phyloP scores from a whole-genome alignment of 2,113 vertebrate species.

The Nycticebus coucang region DNA sequence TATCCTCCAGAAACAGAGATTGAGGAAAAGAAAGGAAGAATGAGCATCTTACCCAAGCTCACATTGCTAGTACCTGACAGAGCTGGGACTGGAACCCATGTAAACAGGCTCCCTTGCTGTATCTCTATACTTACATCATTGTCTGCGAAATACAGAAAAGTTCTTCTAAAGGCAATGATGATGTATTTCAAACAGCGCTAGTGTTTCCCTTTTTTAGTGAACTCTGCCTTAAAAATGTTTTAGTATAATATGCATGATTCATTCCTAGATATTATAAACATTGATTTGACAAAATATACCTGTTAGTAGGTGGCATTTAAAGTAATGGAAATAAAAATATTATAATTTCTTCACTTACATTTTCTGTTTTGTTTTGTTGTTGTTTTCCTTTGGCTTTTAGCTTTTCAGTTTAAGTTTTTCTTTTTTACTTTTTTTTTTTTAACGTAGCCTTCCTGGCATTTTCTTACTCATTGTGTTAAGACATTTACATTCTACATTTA shows the following conservation, averaged over 20 bases:
- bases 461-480: too few species aligned
- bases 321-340: neutral
- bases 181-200: neutral
- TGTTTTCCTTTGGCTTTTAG: too few species aligned
- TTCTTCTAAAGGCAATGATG: too few species aligned
- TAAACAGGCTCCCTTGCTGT: neutral
- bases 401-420: too few species aligned
- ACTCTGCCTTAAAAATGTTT: neutral
- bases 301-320: neutral
- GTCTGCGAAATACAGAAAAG: neutral
- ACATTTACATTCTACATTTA: too few species aligned
- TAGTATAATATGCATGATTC: neutral
- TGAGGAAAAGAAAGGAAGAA: neutral
- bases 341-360: neutral
- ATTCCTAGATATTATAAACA: neutral
- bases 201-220: neutral
- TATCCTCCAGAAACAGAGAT: neutral
- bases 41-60: neutral
- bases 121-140: neutral
- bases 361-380: too few species aligned
- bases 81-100: neutral
- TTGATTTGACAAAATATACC: neutral
- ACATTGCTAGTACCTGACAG: neutral
- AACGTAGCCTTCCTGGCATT: too few species aligned
- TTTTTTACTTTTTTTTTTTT: too few species aligned